Base-by-base conservation (phyloP, 1,140 invertebrate species). In the Helicoverpa armigera region DNA sequence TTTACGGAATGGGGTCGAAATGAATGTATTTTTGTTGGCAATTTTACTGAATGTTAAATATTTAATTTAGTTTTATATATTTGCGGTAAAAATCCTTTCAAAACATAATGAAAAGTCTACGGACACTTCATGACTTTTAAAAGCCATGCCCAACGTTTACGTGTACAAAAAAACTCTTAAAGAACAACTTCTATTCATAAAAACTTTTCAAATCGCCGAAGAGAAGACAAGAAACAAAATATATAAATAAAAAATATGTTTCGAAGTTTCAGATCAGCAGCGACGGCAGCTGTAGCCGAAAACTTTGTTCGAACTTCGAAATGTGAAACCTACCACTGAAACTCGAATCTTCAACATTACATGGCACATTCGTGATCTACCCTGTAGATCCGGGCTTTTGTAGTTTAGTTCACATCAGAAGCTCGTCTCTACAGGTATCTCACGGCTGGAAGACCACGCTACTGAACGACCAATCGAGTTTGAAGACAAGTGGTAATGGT, bases 351-450 rank as follows among this genome's bases (percentile, higher is more conserved):
- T 67, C 78, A 90, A 87, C 70, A 80, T 79, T 79, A 79, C 87
- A 86, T 95, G 95, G 95, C 95, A 95, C 95, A 95, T 95, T 98
- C 98, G 98, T 98, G 98, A 98, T 98, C 98, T 98, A 99, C 98
- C 98, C 98, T 99, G 98, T 99, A 98, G 98, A 98, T 98, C 98
- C 98, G 98, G 98, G 98, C 98, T 98, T 98, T 98, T 98, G 98
- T 98, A 98, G 97, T 98, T 97, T 97, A 96, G 97, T 97, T 97
- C 95, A 95, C 96, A 97, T 98, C 98, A 99, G 98, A 98, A 99
- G 98, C 98, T 98, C 98, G 98, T 98, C 98, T 98, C 98, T 98
- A 99, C 98, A 99, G 98, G 98, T 99, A 98, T 98, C 98, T 98
- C 98, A 98, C 98, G 98, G 98, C 97, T 97, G 97, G 97, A 97